Conservation (phyloP, 1,140 invertebrate genomes). For the Acromyrmex echinatior region DNA sequence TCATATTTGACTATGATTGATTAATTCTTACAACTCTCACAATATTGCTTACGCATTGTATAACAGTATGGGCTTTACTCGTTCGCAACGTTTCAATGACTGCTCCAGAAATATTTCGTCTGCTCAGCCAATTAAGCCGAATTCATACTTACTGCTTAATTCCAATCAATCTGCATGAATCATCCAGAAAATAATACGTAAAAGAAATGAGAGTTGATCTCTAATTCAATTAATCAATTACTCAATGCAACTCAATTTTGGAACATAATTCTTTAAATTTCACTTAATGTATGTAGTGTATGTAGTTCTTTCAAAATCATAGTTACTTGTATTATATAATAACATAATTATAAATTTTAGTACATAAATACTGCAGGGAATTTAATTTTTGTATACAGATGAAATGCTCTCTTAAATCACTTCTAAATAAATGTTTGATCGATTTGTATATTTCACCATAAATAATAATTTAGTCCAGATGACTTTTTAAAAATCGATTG, state of each 20-base stretch:
- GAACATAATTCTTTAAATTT: background rate
- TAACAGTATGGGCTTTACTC: background rate
- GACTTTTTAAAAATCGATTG: background rate
- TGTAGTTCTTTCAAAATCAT: background rate
- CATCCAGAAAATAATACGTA: background rate
- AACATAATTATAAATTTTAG: background rate
- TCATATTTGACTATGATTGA: no score
- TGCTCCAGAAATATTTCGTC: conserved; percentile 30
- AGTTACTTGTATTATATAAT: background rate
- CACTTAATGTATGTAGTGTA: background rate
- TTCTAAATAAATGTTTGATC: background rate
- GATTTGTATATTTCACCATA: background rate
- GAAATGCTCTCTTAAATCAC: background rate
- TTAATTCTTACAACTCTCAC: no score
- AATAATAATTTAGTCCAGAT: background rate
- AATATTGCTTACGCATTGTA: no score
- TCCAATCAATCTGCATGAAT: background rate
- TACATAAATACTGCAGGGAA: no score
- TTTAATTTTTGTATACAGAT: background rate
- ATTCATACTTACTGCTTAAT: background rate
- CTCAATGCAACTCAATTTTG: background rate
- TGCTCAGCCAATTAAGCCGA: background rate
- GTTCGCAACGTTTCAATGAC: conserved; percentile 39
- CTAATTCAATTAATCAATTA: background rate
- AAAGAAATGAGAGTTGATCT: background rate